phyloP scores from a whole-genome alignment of 2,113 vertebrate species.

The Odocoileus hemionus region DNA sequence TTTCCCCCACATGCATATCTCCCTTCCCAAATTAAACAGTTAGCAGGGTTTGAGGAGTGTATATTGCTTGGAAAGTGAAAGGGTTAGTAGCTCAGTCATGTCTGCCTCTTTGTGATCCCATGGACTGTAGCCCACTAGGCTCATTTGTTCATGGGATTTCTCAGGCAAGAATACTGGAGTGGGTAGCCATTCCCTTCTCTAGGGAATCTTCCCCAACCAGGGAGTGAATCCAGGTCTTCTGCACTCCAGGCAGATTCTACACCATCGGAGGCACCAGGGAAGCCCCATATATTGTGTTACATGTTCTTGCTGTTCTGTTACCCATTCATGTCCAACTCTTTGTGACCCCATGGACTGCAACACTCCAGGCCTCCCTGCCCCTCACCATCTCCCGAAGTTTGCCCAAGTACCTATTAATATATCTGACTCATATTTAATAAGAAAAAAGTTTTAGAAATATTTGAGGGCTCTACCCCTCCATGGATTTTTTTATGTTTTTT shows the following conservation, averaged over 20 bases:
- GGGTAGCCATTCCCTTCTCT: background rate
- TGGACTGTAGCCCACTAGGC: accelerated
- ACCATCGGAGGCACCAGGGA: background rate
- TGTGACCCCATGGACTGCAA: background rate
- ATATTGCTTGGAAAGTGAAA: background rate
- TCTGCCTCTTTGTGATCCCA: background rate
- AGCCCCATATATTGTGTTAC: background rate
- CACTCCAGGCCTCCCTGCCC: background rate
- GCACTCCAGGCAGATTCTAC: background rate
- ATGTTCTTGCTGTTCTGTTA: background rate
- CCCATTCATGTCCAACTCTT: background rate
- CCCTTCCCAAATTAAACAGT: background rate
- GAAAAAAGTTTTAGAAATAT: background rate
- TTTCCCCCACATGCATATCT: background rate
- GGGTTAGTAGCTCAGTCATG: background rate
- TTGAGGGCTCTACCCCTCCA: background rate
- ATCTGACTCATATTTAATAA: background rate
- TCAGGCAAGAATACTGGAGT: background rate
- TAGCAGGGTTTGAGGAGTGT: background rate
- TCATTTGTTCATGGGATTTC: background rate
- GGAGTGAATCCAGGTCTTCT: background rate
- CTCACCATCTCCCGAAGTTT: background rate
- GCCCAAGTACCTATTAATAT: background rate
- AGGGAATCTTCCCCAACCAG: background rate
- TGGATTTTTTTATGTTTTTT: background rate